Conservation (phyloP, 2,113 vertebrate genomes). For the Piaya cayana region DNA sequence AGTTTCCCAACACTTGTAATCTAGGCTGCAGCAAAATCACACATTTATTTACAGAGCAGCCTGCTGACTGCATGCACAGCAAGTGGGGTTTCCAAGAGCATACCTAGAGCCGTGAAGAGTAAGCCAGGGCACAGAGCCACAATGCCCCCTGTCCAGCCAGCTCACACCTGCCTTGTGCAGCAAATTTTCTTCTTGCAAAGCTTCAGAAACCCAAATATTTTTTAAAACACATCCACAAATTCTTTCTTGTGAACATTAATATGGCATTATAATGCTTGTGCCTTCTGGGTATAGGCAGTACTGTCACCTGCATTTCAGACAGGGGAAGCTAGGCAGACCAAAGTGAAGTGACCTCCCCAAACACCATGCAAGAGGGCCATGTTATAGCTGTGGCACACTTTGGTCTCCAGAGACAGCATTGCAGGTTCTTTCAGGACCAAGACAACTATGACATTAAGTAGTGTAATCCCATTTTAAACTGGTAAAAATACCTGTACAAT, state of each 20-base stretch:
- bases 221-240: background rate
- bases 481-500: background rate
- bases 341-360: background rate
- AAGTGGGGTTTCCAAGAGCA: rapidly evolving
- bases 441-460: background rate
- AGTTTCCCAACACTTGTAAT: background rate
- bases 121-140: background rate
- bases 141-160: rapidly evolving
- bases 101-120: rapidly evolving
- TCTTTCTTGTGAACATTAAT: background rate
- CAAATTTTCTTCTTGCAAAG: rapidly evolving
- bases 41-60: background rate
- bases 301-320: background rate
- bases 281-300: background rate
- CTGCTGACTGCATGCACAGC: background rate
- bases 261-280: rapidly evolving
- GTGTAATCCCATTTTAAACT: background rate
- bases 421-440: background rate
- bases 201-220: background rate
- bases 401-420: background rate
- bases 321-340: background rate
- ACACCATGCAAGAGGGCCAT: background rate
- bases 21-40: background rate
- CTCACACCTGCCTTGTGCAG: rapidly evolving
- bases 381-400: background rate